These are phyloP conservation scores for Tenebrio molitor DNA, from an alignment of 1,140 invertebrate genomes.

Conservation along the genomic window DNA sequence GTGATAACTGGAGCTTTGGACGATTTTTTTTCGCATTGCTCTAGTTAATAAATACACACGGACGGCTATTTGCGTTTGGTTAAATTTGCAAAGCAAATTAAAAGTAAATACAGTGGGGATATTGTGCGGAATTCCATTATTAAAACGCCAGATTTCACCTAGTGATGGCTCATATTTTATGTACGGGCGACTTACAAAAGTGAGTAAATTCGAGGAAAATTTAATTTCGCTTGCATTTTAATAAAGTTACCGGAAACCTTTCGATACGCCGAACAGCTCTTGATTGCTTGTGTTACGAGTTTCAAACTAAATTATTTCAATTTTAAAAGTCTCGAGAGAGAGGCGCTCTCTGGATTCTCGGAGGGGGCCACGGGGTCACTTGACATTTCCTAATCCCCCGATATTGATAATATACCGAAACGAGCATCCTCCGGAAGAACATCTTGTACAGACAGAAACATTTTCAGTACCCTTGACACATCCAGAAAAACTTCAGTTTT, in stretches of 20 bases:
- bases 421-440: not conserved
- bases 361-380: not conserved
- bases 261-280: too few relatives aligned
- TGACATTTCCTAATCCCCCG: not conserved
- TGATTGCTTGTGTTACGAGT: not conserved
- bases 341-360: too few relatives aligned
- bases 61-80: too few relatives aligned
- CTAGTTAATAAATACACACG: not conserved
- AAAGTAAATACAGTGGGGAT: too few relatives aligned
- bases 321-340: not conserved
- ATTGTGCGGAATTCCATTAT: too few relatives aligned
- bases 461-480: too few relatives aligned
- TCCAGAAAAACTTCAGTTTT: too few relatives aligned
- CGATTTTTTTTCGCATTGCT: not conserved
- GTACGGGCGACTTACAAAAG: too few relatives aligned
- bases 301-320: not conserved
- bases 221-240: not conserved
- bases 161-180: too few relatives aligned
- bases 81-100: too few relatives aligned
- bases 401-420: too few relatives aligned
- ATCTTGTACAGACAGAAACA: not conserved
- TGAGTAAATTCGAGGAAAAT: not conserved
- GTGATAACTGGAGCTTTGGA: not conserved
- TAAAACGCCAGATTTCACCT: too few relatives aligned
- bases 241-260: not conserved